Percentiles rank a stretch among this genome's conserved stretches.
phyloP scores from a whole-genome alignment of 2,113 vertebrate species.

The Nicator chloris region DNA sequence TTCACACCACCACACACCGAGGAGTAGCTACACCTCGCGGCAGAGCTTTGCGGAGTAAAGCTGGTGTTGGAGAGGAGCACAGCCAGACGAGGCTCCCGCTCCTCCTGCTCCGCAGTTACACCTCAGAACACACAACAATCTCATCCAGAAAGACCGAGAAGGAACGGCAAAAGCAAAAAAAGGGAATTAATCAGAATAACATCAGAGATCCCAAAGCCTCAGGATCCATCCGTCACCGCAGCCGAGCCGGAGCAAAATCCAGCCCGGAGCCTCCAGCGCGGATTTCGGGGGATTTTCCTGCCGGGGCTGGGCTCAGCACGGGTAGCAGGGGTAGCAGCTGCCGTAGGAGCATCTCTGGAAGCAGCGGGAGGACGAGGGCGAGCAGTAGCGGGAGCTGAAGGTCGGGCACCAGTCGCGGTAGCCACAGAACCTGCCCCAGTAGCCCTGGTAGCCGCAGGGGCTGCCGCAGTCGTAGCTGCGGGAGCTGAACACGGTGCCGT shows the following conservation, averaged over 20 bases:
- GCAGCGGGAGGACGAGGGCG: background rate
- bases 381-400: background rate
- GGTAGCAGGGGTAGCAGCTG: background rate
- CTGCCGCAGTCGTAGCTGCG: background rate
- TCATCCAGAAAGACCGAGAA: background rate
- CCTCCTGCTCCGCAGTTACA: background rate
- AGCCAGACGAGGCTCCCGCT: rapidly evolving
- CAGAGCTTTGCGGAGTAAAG: rapidly evolving
- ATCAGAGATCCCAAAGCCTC: background rate
- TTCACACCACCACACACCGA: background rate
- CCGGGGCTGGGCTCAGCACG: background rate
- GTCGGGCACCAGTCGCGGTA: background rate
- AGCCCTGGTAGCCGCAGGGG: background rate
- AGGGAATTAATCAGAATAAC: rapidly evolving
- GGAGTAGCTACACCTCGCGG: background rate
- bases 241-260: background rate
- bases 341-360: background rate
- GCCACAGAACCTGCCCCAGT: background rate
- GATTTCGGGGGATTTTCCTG: background rate
- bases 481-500: background rate
- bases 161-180: background rate
- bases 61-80: background rate
- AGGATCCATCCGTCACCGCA: too few relatives aligned
- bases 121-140: background rate
- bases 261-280: rapidly evolving